These are phyloP conservation scores for Copidosoma aretas DNA, from an alignment of 2,888 invertebrate genomes.

Conservation along the genomic window DNA sequence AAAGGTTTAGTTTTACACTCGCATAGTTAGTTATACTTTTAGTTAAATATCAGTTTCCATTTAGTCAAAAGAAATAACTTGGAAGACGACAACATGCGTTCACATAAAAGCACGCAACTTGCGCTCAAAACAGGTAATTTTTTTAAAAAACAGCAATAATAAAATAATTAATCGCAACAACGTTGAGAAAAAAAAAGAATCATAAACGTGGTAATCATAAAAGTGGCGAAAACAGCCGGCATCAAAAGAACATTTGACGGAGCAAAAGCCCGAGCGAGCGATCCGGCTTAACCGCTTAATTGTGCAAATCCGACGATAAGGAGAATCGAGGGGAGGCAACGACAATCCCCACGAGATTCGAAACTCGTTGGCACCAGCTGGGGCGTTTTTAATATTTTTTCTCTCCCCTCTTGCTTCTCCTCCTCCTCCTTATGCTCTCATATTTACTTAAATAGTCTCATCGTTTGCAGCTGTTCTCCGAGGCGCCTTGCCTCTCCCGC, in stretches of 20 bases:
- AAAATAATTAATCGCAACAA: not conserved
- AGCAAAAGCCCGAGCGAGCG: not conserved
- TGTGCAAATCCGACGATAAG: conserved; percentile 3
- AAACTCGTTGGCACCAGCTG: conserved; percentile 16
- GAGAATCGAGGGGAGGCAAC: not conserved
- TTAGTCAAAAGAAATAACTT: too few species aligned
- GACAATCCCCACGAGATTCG: not conserved
- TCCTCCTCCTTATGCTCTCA: not conserved
- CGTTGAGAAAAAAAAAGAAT: not conserved
- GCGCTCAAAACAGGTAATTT: too few species aligned
- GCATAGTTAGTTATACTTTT: too few species aligned
- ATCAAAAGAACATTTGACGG: not conserved
- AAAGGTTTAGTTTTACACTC: too few species aligned
- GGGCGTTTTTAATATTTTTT: conserved; percentile 10
- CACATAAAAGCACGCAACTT: not conserved
- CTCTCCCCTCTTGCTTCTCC: not conserved
- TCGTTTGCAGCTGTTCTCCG: conserved; percentile 12
- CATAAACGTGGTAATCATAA: not conserved
- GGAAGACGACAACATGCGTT: too few species aligned
- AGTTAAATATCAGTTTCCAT: too few species aligned
- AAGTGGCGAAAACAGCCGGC: not conserved
- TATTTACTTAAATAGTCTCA: conserved; percentile 3
- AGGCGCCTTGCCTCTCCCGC: not conserved
- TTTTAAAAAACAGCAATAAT: not conserved
- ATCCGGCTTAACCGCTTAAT: not conserved